phyloP scores from a whole-genome alignment of 2,797 vertebrate genomes.

The Balearica regulorum region DNA sequence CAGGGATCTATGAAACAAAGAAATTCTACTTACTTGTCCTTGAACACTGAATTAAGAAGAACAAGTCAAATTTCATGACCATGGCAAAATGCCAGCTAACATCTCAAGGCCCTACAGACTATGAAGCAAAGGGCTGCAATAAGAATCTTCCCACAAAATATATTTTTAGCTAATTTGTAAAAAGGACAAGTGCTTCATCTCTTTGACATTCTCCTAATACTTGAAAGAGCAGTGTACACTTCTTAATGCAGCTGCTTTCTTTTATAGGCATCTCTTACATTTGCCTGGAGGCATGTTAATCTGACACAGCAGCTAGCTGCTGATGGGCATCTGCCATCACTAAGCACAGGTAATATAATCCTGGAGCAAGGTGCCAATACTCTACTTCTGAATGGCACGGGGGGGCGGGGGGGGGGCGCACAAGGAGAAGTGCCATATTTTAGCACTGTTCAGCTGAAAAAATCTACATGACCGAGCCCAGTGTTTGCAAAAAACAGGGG shows the following conservation, averaged over 20 bases:
- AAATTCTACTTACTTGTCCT: background rate
- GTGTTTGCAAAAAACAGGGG: background rate
- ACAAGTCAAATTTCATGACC: background rate
- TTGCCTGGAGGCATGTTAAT: background rate
- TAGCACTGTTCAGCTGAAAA: background rate
- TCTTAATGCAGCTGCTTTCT: constrained; percentile 23
- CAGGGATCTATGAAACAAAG: background rate
- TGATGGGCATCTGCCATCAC: background rate
- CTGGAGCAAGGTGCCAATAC: background rate
- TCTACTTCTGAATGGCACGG: background rate
- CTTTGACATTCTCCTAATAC: constrained; percentile 37
- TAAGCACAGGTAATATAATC: background rate
- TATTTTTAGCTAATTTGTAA: constrained; percentile 4
- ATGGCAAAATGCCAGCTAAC: constrained; percentile 8
- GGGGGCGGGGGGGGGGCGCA: rapidly evolving
- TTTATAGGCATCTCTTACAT: background rate
- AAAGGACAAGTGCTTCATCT: constrained; percentile 24
- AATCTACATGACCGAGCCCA: background rate
- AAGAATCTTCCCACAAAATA: constrained; percentile 33
- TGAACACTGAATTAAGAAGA: background rate
- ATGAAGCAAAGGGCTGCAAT: background rate
- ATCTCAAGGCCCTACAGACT: background rate
- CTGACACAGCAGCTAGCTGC: background rate
- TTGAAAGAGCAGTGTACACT: background rate
- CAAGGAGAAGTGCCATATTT: background rate